phyloP scores from a whole-genome alignment of 2,113 vertebrate species.

The Brachionichthys hirsutus region DNA sequence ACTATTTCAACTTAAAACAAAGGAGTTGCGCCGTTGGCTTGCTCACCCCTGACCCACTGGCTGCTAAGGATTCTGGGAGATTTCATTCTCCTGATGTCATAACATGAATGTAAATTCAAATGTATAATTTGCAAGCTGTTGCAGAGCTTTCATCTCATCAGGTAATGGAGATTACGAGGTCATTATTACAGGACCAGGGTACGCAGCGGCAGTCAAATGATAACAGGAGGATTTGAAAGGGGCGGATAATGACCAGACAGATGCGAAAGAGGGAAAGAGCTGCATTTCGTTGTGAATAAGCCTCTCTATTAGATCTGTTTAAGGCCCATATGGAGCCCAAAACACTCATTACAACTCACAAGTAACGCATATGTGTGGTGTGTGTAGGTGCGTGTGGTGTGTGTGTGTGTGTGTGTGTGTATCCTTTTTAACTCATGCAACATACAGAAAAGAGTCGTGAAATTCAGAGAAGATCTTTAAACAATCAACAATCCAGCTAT shows the following conservation, averaged over 20 bases:
- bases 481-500: too few species aligned
- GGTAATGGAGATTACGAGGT: not conserved
- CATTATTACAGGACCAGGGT: not conserved
- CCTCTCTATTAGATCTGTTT: not conserved
- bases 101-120: not conserved
- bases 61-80: too few species aligned
- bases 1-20: too few species aligned
- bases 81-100: not conserved
- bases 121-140: not conserved
- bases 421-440: not conserved
- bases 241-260: too few species aligned
- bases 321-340: not conserved
- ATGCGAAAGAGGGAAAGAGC: too few species aligned
- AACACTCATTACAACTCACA: constrained; percentile 11
- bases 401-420: not conserved
- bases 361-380: not conserved
- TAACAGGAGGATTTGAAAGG: not conserved
- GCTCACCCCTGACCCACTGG: not conserved
- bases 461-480: too few species aligned
- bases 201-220: not conserved
- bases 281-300: too few species aligned
- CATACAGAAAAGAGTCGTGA: too few species aligned
- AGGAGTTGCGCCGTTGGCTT: not conserved
- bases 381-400: not conserved
- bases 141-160: not conserved